Conservation (phyloP, 2,797 vertebrate species). For the Acropternis orthonyx region DNA sequence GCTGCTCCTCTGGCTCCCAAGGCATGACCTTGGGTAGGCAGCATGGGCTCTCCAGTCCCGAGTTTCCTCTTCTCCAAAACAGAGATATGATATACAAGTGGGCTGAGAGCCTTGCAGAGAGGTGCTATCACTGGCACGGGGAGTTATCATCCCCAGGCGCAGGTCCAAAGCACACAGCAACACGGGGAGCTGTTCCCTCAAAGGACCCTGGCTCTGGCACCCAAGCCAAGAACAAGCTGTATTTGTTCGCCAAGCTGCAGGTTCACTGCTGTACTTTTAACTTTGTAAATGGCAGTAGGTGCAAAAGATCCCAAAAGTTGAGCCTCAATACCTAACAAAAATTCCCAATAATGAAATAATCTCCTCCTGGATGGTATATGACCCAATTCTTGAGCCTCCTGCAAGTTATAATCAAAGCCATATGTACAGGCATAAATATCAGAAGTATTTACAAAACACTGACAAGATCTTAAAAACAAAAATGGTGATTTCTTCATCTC, state of each 20-base stretch:
- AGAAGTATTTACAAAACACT: constrained; percentile 50
- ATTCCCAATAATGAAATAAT: not conserved
- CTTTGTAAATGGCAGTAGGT: not conserved
- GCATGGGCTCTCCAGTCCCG: not conserved
- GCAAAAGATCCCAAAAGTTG: not conserved
- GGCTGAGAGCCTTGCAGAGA: constrained; percentile 43
- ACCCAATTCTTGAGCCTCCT: not conserved
- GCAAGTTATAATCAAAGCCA: not conserved
- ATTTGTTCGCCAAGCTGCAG: not conserved
- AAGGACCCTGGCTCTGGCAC: not conserved
- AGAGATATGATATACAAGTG: constrained; percentile 21
- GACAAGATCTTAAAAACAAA: constrained; percentile 63
- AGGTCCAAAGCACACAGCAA: not conserved
- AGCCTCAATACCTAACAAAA: not conserved
- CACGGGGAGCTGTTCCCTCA: not conserved
- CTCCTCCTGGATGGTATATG: not conserved
- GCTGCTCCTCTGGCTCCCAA: not conserved
- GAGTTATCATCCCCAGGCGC: not conserved
- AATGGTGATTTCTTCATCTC: constrained; percentile 47
- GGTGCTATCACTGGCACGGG: not conserved
- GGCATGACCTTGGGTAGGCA: not conserved
- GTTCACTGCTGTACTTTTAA: not conserved
- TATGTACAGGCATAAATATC: not conserved
- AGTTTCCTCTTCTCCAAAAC: constrained; percentile 14
- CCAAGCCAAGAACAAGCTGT: not conserved